phyloP scores from a whole-genome alignment of 2,113 vertebrate species.

The Sialia sialis region DNA sequence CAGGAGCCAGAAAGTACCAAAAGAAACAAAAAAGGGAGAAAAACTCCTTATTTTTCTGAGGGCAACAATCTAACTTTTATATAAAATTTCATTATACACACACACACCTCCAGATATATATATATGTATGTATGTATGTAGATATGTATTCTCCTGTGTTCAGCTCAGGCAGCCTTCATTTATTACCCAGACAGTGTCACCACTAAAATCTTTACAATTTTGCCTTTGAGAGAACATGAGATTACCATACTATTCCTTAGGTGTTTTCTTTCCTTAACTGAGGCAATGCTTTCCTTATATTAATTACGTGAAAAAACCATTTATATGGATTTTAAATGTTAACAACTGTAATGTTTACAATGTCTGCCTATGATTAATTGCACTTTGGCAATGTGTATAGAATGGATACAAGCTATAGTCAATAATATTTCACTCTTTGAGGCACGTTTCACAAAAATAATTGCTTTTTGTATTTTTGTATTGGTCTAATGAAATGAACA shows the following conservation, averaged over 20 bases:
- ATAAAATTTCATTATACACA: not conserved
- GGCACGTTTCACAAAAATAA: not conserved
- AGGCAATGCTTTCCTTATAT: not conserved
- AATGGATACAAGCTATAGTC: not conserved
- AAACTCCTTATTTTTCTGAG: not conserved
- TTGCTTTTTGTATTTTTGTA: not conserved
- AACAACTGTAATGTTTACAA: not conserved
- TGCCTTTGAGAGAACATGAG: not conserved
- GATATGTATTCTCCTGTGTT: not conserved
- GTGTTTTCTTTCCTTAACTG: not conserved
- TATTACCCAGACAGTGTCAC: slow-evolving; percentile 8
- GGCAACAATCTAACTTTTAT: not conserved
- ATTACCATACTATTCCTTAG: not conserved
- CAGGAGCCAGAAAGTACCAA: not conserved
- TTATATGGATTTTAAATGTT: slow-evolving; percentile 1
- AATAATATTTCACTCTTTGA: not conserved
- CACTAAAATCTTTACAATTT: slow-evolving; percentile 28
- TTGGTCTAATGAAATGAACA: not conserved
- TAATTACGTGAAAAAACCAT: not conserved
- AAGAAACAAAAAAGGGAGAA: not conserved
- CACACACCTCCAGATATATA: not conserved
- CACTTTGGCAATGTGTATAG: not conserved
- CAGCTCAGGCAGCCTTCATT: not conserved
- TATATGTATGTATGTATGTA: not conserved
- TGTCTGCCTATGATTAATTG: not conserved